These are phyloP conservation scores for Tringa solitaria DNA, from an alignment of 2,113 vertebrate genomes.

Conservation along the genomic window DNA sequence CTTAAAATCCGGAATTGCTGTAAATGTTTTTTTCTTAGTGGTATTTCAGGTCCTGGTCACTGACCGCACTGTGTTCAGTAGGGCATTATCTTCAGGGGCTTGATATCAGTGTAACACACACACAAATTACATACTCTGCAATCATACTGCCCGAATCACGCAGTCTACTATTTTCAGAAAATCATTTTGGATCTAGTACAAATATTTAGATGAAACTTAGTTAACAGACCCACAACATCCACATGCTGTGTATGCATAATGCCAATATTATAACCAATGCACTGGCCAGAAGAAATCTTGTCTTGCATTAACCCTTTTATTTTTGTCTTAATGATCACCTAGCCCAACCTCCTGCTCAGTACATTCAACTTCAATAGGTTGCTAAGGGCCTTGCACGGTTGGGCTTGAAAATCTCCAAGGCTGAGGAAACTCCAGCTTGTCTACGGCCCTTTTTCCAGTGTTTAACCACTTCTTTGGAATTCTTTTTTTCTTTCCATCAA, in stretches of 20 bases:
- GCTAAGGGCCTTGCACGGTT: not conserved
- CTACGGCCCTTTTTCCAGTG: not conserved
- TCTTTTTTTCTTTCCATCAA: not conserved
- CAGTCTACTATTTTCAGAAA: rapidly evolving
- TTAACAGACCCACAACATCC: not conserved
- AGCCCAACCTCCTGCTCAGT: not conserved
- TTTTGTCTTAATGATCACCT: not conserved
- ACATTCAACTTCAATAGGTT: not conserved
- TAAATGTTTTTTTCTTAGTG: not conserved
- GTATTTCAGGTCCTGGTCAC: not conserved
- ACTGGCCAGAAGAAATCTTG: not conserved
- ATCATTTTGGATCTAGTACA: not conserved
- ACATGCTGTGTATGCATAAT: too few species aligned
- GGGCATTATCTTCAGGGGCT: not conserved
- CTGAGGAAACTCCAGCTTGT: not conserved
- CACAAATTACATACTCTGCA: not conserved
- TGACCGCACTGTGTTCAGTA: rapidly evolving
- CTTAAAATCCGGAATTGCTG: not conserved
- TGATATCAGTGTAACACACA: not conserved
- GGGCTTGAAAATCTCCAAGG: not conserved
- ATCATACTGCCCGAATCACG: not conserved
- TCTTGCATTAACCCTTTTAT: not conserved
- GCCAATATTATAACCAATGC: rapidly evolving
- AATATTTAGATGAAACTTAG: not conserved
- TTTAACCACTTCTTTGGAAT: not conserved